phyloP scores from a whole-genome alignment of 2,113 vertebrate genomes.

The Aptenodytes forsteri region DNA sequence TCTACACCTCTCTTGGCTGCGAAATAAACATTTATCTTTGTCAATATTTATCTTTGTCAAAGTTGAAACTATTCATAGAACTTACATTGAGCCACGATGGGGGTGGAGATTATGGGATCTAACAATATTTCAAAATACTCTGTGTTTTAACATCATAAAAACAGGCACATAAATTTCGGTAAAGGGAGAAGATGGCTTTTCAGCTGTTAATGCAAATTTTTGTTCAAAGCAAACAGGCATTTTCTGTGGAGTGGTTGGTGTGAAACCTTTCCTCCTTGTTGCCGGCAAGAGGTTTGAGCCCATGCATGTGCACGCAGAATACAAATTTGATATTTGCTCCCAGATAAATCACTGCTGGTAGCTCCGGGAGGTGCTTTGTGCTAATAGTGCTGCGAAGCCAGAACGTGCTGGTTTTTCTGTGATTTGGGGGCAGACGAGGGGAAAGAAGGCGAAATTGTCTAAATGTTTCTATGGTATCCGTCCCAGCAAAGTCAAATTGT shows the following conservation, averaged over 20 bases:
- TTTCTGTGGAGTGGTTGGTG: neutral
- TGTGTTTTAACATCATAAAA: neutral
- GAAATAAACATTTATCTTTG: neutral
- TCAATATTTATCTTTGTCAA: neutral
- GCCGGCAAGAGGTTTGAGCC: neutral
- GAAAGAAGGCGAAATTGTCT: neutral
- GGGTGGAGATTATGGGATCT: neutral
- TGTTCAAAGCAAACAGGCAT: neutral
- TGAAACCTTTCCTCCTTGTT: neutral
- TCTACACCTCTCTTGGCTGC: neutral
- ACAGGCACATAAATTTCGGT: neutral
- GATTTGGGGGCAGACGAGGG: neutral
- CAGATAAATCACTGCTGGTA: neutral
- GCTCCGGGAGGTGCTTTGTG: neutral
- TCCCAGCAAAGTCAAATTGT: neutral
- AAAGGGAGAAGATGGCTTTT: neutral
- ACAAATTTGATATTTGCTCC: neutral
- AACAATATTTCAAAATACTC: neutral
- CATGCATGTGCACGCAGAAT: fast-evolving
- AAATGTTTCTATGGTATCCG: fast-evolving
- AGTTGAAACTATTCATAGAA: neutral
- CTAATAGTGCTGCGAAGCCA: neutral
- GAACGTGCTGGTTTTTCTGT: neutral
- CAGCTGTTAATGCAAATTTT: neutral
- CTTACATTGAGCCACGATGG: fast-evolving